Conservation (phyloP, 2,113 vertebrate species). For the Hippocampus zosterae region DNA sequence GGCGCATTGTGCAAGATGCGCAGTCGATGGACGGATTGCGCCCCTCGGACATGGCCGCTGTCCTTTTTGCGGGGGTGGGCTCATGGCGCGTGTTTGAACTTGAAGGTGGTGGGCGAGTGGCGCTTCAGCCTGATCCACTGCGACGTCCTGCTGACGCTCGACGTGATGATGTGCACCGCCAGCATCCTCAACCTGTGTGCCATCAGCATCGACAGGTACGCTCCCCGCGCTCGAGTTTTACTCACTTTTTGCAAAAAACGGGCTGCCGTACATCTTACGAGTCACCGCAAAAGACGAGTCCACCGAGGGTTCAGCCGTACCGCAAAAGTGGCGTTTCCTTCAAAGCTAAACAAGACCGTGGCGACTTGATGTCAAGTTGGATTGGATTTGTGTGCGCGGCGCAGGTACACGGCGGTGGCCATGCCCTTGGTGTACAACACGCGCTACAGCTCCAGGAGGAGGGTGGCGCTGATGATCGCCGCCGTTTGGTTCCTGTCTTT, state of each 20-base stretch:
- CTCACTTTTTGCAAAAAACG: background rate
- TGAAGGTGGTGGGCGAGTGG: slow-evolving; percentile 74
- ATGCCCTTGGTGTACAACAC: slow-evolving; percentile 77
- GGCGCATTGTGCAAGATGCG: background rate
- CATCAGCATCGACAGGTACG: slow-evolving; percentile 76
- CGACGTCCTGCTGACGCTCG: slow-evolving; percentile 73
- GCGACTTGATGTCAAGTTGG: no score
- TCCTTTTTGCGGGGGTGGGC: background rate
- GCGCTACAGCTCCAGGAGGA: slow-evolving; percentile 73
- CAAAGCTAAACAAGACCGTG: no score
- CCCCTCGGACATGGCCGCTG: background rate
- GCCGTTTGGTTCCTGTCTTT: slow-evolving; percentile 76
- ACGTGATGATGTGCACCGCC: slow-evolving; percentile 79
- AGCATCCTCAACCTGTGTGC: slow-evolving; percentile 78
- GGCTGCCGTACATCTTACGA: background rate
- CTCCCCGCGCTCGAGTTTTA: background rate
- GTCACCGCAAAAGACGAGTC: background rate
- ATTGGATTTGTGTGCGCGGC: background rate
- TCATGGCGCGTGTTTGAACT: background rate
- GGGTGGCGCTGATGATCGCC: slow-evolving; percentile 72
- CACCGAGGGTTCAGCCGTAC: no score
- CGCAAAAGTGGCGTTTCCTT: no score
- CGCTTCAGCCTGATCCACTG: slow-evolving; percentile 75
- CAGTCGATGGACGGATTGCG: background rate
- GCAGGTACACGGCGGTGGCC: slow-evolving; percentile 73